Conservation (phyloP, 1,140 invertebrate species). For the Archegozetes longisetosus region DNA sequence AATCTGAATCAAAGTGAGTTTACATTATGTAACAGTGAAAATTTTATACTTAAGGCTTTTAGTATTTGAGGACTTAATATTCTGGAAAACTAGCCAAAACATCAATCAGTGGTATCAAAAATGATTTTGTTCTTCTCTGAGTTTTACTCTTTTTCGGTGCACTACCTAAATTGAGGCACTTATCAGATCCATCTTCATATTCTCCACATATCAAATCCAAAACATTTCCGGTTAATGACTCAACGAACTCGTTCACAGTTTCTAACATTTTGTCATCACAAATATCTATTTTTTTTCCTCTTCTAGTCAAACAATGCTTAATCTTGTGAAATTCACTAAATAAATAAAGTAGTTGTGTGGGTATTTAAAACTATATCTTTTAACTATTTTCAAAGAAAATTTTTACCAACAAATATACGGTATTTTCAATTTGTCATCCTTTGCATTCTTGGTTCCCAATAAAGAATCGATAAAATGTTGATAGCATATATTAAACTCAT, state of each 20-base stretch:
- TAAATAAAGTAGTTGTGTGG: not conserved
- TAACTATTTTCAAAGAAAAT: no score
- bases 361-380: not conserved
- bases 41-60: no score
- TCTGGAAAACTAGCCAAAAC: not conserved
- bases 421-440: not conserved
- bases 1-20: no score
- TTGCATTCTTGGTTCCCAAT: not conserved
- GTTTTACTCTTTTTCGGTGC: not conserved
- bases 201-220: not conserved
- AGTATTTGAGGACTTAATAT: no score
- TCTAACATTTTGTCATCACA: not conserved
- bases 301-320: not conserved
- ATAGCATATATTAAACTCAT: not conserved
- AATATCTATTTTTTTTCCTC: not conserved
- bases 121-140: not conserved
- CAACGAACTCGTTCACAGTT: not conserved
- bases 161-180: not conserved
- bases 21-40: no score
- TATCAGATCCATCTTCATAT: not conserved
- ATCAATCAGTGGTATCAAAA: not conserved
- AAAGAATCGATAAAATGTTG: not conserved
- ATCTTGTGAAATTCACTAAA: not conserved
- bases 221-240: not conserved
- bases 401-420: not conserved